Conservation (phyloP, 2,113 vertebrate genomes). For the Oophaga pumilio region DNA sequence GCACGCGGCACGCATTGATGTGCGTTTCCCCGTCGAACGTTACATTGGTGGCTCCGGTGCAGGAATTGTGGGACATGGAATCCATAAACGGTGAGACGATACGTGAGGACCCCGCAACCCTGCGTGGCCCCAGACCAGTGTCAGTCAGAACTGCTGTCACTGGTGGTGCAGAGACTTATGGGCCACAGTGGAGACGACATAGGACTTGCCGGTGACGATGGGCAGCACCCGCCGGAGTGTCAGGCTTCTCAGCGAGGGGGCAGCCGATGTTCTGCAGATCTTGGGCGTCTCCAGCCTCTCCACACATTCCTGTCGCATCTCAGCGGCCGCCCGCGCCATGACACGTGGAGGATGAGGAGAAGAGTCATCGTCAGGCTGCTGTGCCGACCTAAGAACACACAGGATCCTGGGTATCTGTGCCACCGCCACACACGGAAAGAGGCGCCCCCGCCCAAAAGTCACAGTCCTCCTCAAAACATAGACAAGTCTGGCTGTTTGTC, state of each 20-base stretch:
- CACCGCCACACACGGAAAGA: background rate
- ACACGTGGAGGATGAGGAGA: background rate
- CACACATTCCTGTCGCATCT: constrained; percentile 28
- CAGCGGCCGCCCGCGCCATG: constrained; percentile 25
- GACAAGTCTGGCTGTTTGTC: too few relatives aligned
- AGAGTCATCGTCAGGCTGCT: background rate
- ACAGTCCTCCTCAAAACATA: background rate
- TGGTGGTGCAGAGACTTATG: too few relatives aligned
- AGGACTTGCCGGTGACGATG: constrained; percentile 13
- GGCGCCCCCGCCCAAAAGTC: background rate
- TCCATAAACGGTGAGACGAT: too few relatives aligned
- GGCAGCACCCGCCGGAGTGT: background rate
- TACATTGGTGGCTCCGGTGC: too few relatives aligned
- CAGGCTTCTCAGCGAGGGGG: constrained; percentile 1
- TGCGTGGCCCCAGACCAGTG: too few relatives aligned
- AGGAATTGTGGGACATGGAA: too few relatives aligned
- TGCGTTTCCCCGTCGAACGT: too few relatives aligned
- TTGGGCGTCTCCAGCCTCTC: background rate
- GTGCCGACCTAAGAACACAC: background rate
- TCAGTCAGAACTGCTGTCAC: too few relatives aligned
- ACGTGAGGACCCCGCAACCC: too few relatives aligned
- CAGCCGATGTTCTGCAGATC: background rate
- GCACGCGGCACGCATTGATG: too few relatives aligned
- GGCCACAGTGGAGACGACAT: background rate
- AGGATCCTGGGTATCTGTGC: background rate